Percentiles rank a stretch among this genome's conserved stretches.
phyloP scores from a whole-genome alignment of 2,888 invertebrate species.

The Saturnia pavonia region DNA sequence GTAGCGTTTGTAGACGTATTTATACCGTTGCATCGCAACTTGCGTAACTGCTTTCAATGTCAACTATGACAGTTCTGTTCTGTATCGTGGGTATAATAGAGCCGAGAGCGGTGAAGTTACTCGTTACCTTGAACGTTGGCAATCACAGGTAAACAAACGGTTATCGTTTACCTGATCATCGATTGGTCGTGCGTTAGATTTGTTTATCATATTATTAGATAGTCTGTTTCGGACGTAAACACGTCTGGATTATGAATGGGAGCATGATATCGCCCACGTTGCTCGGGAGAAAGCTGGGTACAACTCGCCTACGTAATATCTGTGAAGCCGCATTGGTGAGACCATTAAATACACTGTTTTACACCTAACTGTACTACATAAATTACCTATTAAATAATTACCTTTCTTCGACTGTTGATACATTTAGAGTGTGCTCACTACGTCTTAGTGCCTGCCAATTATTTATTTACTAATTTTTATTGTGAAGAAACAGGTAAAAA shows the following conservation, averaged over 20 bases:
- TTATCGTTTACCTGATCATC: conserved; percentile 61
- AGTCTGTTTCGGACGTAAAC: conserved; percentile 47
- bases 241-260: conserved; percentile 60
- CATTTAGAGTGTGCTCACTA: background rate
- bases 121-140: conserved; percentile 67
- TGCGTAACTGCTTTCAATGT: conserved; percentile 78
- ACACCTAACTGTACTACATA: conserved; percentile 17
- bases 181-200: conserved; percentile 56
- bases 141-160: conserved; percentile 73
- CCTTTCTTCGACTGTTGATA: background rate
- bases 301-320: conserved; percentile 39
- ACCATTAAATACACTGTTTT: conserved; percentile 25
- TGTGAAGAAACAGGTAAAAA: background rate
- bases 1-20: conserved; percentile 37
- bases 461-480: background rate
- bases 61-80: conserved; percentile 47
- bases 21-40: conserved; percentile 50
- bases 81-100: conserved; percentile 14
- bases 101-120: conserved; percentile 23
- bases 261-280: conserved; percentile 68
- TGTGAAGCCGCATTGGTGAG: conserved; percentile 28
- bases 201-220: conserved; percentile 44
- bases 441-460: background rate
- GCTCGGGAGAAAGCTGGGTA: conserved; percentile 59
- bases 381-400: conserved; percentile 17